Conservation (phyloP, 2,888 invertebrate species). For the Callosobruchus maculatus region DNA sequence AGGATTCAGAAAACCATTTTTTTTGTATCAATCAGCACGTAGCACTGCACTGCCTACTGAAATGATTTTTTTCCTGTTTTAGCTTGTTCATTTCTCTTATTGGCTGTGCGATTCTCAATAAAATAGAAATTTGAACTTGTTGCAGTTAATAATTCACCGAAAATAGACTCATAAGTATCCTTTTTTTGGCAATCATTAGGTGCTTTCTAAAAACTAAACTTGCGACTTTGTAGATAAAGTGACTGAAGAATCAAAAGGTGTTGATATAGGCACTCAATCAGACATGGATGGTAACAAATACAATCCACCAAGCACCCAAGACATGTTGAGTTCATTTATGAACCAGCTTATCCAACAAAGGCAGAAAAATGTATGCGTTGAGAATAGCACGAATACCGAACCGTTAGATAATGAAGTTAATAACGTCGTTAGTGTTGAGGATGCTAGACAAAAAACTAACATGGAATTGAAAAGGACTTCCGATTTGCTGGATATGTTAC, state of each 20-base stretch:
- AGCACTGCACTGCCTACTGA: too few species aligned
- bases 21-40: too few species aligned
- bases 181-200: too few species aligned
- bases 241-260: background rate
- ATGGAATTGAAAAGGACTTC: conserved; percentile 29
- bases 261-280: conserved; percentile 26
- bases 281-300: conserved; percentile 7
- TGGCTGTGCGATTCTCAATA: too few species aligned
- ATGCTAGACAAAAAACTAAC: conserved; percentile 13
- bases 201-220: too few species aligned
- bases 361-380: conserved; percentile 29
- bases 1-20: too few species aligned
- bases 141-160: too few species aligned
- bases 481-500: conserved; percentile 45
- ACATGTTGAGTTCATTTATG: conserved; percentile 31
- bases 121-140: too few species aligned
- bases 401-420: conserved; percentile 6
- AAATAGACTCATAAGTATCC: too few species aligned
- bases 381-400: conserved; percentile 39
- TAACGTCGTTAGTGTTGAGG: conserved; percentile 1
- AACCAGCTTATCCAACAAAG: conserved; percentile 30
- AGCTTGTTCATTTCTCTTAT: too few species aligned
- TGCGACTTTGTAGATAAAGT: background rate
- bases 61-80: too few species aligned
- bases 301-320: conserved; percentile 15